phyloP scores from a whole-genome alignment of 2,888 invertebrate genomes.

The Aleiodes alternator region DNA sequence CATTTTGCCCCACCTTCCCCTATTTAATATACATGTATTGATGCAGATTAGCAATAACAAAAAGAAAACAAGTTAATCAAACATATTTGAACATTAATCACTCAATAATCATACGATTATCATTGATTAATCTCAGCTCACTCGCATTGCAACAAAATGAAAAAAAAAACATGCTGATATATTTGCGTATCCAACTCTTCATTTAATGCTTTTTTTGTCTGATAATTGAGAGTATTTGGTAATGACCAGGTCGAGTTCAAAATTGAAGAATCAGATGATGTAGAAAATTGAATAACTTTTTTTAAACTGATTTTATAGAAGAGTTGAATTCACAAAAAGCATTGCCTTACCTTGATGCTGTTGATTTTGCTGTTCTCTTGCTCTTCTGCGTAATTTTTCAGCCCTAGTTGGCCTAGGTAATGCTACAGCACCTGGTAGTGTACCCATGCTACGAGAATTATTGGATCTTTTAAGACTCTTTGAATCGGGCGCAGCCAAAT shows the following conservation, averaged over 20 bases:
- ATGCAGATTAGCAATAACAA: too few relatives aligned
- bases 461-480: conserved; percentile 72
- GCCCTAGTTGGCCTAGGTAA: conserved; percentile 70
- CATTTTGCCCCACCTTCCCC: too few relatives aligned
- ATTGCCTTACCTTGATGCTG: conserved; percentile 69
- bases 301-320: neutral
- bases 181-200: conserved; percentile 71
- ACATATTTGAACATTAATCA: too few relatives aligned
- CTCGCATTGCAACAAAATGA: conserved; percentile 41
- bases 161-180: conserved; percentile 58
- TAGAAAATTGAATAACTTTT: too few relatives aligned
- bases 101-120: conserved; percentile 42
- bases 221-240: neutral
- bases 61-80: too few relatives aligned
- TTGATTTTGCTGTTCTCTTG: conserved; percentile 69
- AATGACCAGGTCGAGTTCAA: too few relatives aligned
- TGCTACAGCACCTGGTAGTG: conserved; percentile 69
- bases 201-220: neutral
- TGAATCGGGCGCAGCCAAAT: conserved; percentile 77
- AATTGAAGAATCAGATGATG: too few relatives aligned
- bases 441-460: conserved; percentile 75
- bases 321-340: conserved; percentile 66
- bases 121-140: conserved; percentile 71
- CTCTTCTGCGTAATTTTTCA: conserved; percentile 72
- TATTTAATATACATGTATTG: conserved; percentile 29